Conservation (phyloP, 2,888 invertebrate genomes). For the Colletes collaris region DNA sequence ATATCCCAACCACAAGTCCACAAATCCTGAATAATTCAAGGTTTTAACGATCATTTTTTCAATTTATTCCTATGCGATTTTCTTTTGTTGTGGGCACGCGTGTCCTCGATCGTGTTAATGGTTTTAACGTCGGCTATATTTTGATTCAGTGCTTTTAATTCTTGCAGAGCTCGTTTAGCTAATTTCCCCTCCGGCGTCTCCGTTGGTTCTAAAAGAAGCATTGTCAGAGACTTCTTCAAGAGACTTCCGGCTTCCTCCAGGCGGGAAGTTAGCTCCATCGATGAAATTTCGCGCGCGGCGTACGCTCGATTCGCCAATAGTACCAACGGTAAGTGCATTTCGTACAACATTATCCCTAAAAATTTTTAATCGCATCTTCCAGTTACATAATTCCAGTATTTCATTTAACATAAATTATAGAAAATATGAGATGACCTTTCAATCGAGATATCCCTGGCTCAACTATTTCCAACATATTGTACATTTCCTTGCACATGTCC, state of each 20-base stretch:
- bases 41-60: constrained; percentile 5
- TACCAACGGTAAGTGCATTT: constrained; percentile 88
- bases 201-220: constrained; percentile 89
- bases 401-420: too few species aligned
- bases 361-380: constrained; percentile 41
- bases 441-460: constrained; percentile 89
- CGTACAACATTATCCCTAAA: constrained; percentile 90
- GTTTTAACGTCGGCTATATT: constrained; percentile 82
- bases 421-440: constrained; percentile 84
- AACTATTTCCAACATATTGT: constrained; percentile 87
- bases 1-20: too few species aligned
- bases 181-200: constrained; percentile 89
- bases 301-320: constrained; percentile 87
- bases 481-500: constrained; percentile 87
- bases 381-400: too few species aligned
- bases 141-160: constrained; percentile 85
- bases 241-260: constrained; percentile 85
- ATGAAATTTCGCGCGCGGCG: constrained; percentile 85
- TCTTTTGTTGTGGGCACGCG: constrained; percentile 32
- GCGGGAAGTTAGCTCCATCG: constrained; percentile 84
- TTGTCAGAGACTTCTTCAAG: constrained; percentile 86
- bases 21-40: background rate
- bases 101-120: constrained; percentile 4
- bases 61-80: constrained; percentile 39
- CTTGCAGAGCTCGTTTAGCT: constrained; percentile 87